Base-by-base conservation (phyloP, 2,113 vertebrate genomes). In the Atherinomorus stipes region DNA sequence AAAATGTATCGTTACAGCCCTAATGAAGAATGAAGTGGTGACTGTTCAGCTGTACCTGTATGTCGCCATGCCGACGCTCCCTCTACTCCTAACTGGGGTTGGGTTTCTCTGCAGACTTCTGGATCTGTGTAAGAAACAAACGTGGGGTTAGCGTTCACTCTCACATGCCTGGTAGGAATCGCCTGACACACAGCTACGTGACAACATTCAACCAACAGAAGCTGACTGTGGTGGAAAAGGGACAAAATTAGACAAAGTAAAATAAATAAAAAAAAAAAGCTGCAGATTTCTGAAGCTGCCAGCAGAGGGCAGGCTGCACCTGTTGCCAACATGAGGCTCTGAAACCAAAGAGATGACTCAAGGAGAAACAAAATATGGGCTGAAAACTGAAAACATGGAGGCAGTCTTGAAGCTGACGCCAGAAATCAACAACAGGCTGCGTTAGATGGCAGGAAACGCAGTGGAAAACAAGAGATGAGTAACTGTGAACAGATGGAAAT, bases 21-120 rank as follows among this genome's bases (percentile, higher is more conserved):
- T n/a, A n/a, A n/a, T n/a, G n/a, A n/a, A n/a, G 31, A 34, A 9
- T 34, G 9, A 34, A 49, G 31, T 26, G 34, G 40, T 23, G 18
- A 23, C 34, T n/a, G 51, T 12, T 67, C 38, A 37, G n/a, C 22
- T 7, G 19, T 85, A 93, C 92, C 83, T 92, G 25, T 76, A 58
- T 57, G 65, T 40, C 44, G 56, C 51, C 22, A 19, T 31, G 74
- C 23, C 18, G 60, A 16, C n/a, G 1, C 44, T 28, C 52, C 40
- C 28, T 53, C 74, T 64, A 63, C 70, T 90, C 67, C 85, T 94
- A 94, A 87, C 92, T 94, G 54, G 91, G 88, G 63, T 90, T 91
- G 37, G 91, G 80, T 47, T 62, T 93, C 68, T 94, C 93, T 93
- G 90, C 91, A 78, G 93, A 91, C 79, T 88, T 94, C 77, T 93